These are phyloP conservation scores for Neopipo cinnamomea DNA, from an alignment of 2,113 vertebrate species.

Conservation along the genomic window DNA sequence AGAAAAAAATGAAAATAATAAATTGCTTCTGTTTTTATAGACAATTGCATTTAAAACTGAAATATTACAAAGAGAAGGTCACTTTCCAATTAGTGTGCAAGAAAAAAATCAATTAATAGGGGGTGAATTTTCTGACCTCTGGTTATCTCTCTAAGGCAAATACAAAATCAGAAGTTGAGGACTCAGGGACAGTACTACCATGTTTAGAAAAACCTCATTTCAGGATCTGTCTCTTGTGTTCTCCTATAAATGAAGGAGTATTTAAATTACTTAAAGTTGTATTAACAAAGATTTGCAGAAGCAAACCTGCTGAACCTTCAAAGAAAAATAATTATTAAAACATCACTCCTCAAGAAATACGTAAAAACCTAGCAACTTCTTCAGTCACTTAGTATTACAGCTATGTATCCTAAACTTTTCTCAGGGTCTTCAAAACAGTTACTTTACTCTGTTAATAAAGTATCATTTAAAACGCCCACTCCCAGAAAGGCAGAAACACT, in stretches of 20 bases:
- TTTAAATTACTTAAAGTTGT: background rate
- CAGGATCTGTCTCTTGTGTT: background rate
- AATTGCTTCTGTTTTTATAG: background rate
- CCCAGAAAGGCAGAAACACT: constrained; percentile 62
- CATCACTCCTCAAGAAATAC: background rate
- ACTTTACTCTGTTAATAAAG: background rate
- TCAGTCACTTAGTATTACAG: background rate
- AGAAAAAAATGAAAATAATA: background rate
- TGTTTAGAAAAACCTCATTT: background rate
- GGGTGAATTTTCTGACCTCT: background rate
- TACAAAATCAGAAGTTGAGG: background rate
- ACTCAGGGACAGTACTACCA: background rate
- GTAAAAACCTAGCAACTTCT: background rate
- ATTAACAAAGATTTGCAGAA: background rate
- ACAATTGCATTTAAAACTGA: background rate
- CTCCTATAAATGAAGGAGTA: background rate
- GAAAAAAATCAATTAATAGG: background rate
- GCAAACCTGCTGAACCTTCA: background rate
- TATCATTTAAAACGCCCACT: background rate
- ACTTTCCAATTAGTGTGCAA: background rate
- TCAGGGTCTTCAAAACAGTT: background rate
- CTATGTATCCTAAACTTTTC: background rate
- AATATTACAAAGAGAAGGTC: background rate
- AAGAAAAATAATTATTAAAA: background rate
- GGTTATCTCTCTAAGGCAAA: background rate